A percentile compares a stretch with the other conserved stretches of the same genome.
phyloP scores from a whole-genome alignment of 2,113 vertebrate genomes.

The Crotalus viridis region DNA sequence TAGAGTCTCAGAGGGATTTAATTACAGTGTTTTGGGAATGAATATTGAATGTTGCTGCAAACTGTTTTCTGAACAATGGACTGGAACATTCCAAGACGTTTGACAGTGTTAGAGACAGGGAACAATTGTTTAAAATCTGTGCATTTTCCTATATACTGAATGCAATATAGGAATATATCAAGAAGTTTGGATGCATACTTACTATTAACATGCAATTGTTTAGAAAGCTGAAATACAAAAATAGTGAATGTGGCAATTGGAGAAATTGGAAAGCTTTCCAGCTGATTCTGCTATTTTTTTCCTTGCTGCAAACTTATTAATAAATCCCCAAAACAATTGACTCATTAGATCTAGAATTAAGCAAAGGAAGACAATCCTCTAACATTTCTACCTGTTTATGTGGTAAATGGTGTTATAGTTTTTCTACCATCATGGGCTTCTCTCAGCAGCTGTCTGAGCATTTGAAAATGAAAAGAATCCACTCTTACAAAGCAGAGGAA shows the following conservation, averaged over 20 bases:
- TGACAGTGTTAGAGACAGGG: background rate
- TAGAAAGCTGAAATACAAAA: background rate
- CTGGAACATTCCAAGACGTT: background rate
- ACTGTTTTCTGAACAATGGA: background rate
- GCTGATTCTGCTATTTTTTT: background rate
- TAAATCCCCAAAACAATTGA: background rate
- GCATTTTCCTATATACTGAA: background rate
- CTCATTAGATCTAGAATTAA: background rate
- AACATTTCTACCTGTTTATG: background rate
- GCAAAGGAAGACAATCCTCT: background rate
- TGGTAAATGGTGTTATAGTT: background rate
- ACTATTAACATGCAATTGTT: background rate
- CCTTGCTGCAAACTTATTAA: background rate
- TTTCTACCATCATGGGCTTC: background rate
- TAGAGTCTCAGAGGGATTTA: background rate
- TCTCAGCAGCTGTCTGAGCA: background rate
- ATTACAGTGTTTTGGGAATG: background rate
- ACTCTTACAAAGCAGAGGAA: background rate
- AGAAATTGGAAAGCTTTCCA: background rate
- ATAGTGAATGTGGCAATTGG: background rate
- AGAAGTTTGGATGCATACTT: background rate
- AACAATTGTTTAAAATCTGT: background rate
- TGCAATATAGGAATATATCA: background rate
- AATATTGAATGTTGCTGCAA: background rate
- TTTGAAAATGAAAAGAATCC: background rate